phyloP scores from a whole-genome alignment of 2,113 vertebrate genomes.

The Scartelaos histophorus region DNA sequence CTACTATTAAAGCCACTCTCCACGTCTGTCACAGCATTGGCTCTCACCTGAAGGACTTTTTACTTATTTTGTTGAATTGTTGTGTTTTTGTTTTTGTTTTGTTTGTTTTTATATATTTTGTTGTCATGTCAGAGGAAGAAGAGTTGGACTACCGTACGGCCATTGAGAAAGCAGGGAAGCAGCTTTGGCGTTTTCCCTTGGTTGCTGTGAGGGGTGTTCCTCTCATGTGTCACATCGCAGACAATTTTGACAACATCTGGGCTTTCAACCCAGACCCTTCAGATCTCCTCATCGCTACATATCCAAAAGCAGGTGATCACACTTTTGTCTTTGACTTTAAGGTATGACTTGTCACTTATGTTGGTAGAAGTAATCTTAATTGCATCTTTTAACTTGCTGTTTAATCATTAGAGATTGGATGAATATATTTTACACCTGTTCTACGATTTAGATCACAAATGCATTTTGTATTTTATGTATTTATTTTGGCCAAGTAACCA shows the following conservation, averaged over 20 bases:
- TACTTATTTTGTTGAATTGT: background rate
- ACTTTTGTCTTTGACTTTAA: background rate
- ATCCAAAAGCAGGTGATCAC: conserved; percentile 80
- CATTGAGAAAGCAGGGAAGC: conserved; percentile 38
- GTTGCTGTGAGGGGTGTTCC: conserved; percentile 64
- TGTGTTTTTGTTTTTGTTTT: background rate
- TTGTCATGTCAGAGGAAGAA: conserved; percentile 51
- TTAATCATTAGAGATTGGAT: background rate
- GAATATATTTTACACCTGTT: too few relatives aligned
- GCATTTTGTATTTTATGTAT: too few relatives aligned
- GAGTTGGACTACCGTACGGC: conserved; percentile 47
- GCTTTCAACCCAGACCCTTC: conserved; percentile 76
- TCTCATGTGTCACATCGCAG: conserved; percentile 66
- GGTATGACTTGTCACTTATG: background rate
- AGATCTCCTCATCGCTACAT: conserved; percentile 81
- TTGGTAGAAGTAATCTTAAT: too few relatives aligned
- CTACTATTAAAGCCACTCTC: background rate
- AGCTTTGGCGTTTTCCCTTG: conserved; percentile 68
- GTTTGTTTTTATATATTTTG: background rate
- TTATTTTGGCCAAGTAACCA: too few relatives aligned
- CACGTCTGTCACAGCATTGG: conserved; percentile 22
- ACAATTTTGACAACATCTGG: conserved; percentile 72
- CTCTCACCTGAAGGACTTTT: background rate
- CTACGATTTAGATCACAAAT: too few relatives aligned
- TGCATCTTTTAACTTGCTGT: background rate